These are phyloP conservation scores for Lamellibrachia luymesi DNA, from an alignment of 1,140 invertebrate species.

Conservation along the genomic window DNA sequence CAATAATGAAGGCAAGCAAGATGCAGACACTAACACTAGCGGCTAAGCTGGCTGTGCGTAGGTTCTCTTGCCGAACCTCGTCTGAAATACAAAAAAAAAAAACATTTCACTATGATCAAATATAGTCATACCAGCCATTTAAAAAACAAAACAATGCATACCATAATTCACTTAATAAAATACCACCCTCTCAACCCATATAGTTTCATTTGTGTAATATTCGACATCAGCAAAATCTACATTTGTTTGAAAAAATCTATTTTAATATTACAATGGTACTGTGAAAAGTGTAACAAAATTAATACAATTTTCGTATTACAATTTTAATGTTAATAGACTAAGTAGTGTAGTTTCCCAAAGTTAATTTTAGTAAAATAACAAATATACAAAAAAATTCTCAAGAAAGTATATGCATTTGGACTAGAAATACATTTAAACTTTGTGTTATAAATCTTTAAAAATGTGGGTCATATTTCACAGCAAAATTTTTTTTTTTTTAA, in stretches of 20 bases:
- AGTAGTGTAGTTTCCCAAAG: background rate
- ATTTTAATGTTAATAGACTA: background rate
- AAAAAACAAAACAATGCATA: background rate
- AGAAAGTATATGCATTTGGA: background rate
- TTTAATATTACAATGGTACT: too few relatives aligned
- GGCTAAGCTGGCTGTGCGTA: background rate
- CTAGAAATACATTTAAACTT: background rate
- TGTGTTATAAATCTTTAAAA: background rate
- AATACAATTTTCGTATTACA: background rate
- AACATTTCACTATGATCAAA: background rate
- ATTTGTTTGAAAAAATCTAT: too few relatives aligned
- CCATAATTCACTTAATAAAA: background rate
- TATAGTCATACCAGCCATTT: background rate
- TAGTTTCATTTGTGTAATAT: background rate
- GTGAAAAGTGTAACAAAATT: too few relatives aligned
- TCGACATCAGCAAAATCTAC: too few relatives aligned
- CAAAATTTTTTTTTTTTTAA: too few relatives aligned
- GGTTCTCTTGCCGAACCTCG: conserved; percentile 2
- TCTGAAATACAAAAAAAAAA: background rate
- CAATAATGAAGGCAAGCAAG: background rate
- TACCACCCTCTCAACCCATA: background rate
- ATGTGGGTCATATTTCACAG: too few relatives aligned
- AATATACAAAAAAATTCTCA: background rate
- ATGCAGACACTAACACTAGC: background rate
- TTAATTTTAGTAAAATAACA: background rate